These are phyloP conservation scores for Mallotus villosus DNA, from an alignment of 2,797 vertebrate species.

Conservation along the genomic window DNA sequence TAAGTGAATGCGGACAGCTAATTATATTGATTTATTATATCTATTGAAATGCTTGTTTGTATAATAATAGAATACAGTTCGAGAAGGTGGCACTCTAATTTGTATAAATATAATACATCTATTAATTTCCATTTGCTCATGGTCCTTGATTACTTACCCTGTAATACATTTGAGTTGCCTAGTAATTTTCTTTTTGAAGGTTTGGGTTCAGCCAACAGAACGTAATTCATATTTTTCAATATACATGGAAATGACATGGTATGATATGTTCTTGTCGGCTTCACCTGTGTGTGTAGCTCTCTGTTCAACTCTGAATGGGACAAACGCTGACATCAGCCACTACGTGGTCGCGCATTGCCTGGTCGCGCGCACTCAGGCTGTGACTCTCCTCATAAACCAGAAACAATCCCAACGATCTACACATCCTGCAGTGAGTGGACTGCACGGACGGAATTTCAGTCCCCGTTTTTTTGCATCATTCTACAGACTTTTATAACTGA, in stretches of 20 bases:
- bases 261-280: neutral
- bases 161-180: too few species aligned
- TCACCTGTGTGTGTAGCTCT: neutral
- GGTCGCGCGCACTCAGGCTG: conserved; percentile 55
- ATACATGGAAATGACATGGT: too few species aligned
- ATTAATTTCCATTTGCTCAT: too few species aligned
- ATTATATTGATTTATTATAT: too few species aligned
- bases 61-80: neutral
- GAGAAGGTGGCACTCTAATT: too few species aligned
- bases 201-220: too few species aligned
- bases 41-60: neutral
- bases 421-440: conserved; percentile 50
- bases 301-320: conserved; percentile 20
- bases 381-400: conserved; percentile 49
- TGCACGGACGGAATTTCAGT: conserved; percentile 32
- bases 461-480: conserved; percentile 15
- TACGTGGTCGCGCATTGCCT: conserved; percentile 51
- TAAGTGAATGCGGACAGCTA: neutral
- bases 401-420: conserved; percentile 41
- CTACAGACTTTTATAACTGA: conserved; percentile 40
- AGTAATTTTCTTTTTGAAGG: too few species aligned
- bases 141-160: too few species aligned
- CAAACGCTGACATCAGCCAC: conserved; percentile 40
- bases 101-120: too few species aligned
- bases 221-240: too few species aligned